Percentiles rank a stretch among this genome's conserved stretches.
Evolutionary conservation across 2,888 invertebrate species (phyloP).

Genomic region (Lamellibrachia columna): DNA sequence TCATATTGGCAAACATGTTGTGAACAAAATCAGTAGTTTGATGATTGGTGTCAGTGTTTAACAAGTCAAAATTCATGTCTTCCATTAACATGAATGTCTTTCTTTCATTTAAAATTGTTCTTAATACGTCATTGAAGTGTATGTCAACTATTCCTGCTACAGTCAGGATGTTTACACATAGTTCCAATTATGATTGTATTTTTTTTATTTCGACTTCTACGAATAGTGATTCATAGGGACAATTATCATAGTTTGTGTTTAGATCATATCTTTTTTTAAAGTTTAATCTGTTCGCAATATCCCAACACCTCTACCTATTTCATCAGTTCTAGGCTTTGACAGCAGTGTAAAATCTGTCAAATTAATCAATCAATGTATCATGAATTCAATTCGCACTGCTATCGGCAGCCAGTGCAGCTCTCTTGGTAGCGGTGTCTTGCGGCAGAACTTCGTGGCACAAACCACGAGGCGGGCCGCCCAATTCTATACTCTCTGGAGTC

Average conservation of each 20-base stretch:
- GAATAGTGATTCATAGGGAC: neutral
- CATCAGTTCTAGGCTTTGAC: neutral
- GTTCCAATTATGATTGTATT: neutral
- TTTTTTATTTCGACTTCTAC: neutral
- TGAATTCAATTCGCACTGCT: too few species aligned
- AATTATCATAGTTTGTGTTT: neutral
- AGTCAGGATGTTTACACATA: neutral
- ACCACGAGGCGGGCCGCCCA: too few species aligned
- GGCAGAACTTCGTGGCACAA: too few species aligned
- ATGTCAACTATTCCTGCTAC: neutral
- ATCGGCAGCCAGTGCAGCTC: too few species aligned
- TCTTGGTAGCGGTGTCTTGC: too few species aligned
- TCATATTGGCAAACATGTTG: neutral
- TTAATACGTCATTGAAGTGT: neutral
- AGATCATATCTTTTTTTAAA: neutral
- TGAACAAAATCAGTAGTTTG: neutral
- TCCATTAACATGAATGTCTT: neutral
- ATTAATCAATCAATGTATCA: too few species aligned
- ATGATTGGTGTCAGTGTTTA: neutral
- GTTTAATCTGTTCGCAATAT: neutral
- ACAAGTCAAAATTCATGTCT: neutral
- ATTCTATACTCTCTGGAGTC: too few species aligned
- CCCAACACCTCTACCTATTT: neutral
- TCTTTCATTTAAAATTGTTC: neutral
- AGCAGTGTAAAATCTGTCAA: neutral